A percentile compares a stretch with the other conserved stretches of the same genome.
Conservation (phyloP, 2,113 vertebrate genomes). For the Zootoca vivipara region DNA sequence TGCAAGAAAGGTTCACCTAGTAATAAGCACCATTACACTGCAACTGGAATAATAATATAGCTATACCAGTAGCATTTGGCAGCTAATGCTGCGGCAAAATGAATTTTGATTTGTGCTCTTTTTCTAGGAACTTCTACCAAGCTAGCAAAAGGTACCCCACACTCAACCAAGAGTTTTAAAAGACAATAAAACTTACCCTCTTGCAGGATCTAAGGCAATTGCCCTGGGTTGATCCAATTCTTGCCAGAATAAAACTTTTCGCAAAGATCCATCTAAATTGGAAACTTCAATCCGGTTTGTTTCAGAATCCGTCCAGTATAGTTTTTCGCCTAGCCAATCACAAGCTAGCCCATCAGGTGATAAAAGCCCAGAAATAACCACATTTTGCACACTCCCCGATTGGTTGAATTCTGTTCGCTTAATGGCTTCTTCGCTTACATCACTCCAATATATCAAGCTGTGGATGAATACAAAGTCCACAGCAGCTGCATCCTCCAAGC, state of each 20-base stretch:
- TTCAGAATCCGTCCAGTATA: constrained; percentile 98
- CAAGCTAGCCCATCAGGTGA: constrained; percentile 96
- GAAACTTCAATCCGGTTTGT: constrained; percentile 96
- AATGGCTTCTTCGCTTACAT: constrained; percentile 97
- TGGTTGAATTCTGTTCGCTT: constrained; percentile 89
- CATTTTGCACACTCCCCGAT: constrained; percentile 80
- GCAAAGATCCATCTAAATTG: constrained; percentile 89
- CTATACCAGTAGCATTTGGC: background rate
- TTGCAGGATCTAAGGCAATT: constrained; percentile 91
- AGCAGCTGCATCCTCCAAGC: constrained; percentile 94
- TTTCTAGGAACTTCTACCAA: background rate
- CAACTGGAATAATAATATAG: background rate
- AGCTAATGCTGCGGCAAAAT: background rate
- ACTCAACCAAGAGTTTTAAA: accelerated
- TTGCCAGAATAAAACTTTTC: constrained; percentile 98
- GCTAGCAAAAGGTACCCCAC: background rate
- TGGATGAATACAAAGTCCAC: constrained; percentile 91
- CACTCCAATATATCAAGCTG: constrained; percentile 96
- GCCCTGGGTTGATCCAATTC: constrained; percentile 97
- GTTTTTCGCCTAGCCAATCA: constrained; percentile 94
- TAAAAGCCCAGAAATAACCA: constrained; percentile 88
- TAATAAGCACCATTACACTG: background rate
- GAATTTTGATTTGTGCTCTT: background rate
- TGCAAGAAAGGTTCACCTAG: background rate
- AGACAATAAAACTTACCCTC: constrained; percentile 86